Percentiles rank a stretch among this genome's conserved stretches.
Conservation (phyloP, 2,888 invertebrate species). For the Dascillus cervinus region DNA sequence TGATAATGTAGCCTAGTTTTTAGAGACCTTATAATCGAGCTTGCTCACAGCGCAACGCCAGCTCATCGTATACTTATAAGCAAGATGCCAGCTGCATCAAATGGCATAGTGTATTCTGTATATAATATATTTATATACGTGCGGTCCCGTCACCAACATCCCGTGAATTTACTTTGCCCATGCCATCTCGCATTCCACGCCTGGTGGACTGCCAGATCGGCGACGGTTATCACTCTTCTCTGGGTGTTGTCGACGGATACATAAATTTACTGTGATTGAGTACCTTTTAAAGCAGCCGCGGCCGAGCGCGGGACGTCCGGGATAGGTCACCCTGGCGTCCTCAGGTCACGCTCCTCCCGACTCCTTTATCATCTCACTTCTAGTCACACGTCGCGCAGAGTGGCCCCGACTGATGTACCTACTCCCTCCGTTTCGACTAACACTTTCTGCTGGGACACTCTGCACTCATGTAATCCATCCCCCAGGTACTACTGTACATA, state of each 20-base stretch:
- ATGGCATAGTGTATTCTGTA: constrained; percentile 27
- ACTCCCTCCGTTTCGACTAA: constrained; percentile 36
- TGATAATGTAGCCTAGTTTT: constrained; percentile 37
- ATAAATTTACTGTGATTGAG: constrained; percentile 38
- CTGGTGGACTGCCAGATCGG: too few species aligned
- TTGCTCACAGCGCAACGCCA: constrained; percentile 38
- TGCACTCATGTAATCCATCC: constrained; percentile 27
- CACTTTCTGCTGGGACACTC: constrained; percentile 35
- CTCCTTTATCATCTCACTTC: constrained; percentile 34
- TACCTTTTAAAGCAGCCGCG: constrained; percentile 34
- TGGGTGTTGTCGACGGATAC: constrained; percentile 9
- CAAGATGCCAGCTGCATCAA: constrained; percentile 25
- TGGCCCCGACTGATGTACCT: constrained; percentile 39
- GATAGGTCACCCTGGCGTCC: constrained; percentile 29
- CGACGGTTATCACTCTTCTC: constrained; percentile 4
- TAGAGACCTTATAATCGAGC: constrained; percentile 37
- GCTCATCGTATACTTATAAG: constrained; percentile 27
- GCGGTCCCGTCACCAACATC: constrained; percentile 16
- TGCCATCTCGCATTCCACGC: too few species aligned
- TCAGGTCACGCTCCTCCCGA: constrained; percentile 34
- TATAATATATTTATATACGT: constrained; percentile 33
- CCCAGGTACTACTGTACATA: constrained; percentile 23
- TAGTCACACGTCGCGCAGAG: constrained; percentile 37
- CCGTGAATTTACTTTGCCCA: too few species aligned
- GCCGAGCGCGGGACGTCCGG: constrained; percentile 25